These are phyloP conservation scores for Cetoscarus ocellatus DNA, from an alignment of 2,797 vertebrate species.

Conservation along the genomic window DNA sequence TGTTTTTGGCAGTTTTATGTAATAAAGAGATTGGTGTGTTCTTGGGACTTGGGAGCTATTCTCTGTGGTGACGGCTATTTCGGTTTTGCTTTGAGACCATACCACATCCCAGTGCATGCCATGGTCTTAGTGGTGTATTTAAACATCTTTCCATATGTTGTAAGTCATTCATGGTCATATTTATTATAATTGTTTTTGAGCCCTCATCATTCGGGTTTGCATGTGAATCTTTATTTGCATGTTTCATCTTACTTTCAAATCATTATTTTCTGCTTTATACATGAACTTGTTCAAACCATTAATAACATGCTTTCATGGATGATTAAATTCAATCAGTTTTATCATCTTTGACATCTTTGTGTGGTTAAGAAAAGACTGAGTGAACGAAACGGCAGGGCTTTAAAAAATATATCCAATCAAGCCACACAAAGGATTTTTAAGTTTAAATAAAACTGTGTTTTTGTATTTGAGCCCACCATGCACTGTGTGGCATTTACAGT, in stretches of 20 bases:
- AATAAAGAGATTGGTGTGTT: constrained; percentile 3
- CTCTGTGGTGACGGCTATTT: constrained; percentile 23
- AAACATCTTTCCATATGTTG: constrained; percentile 24
- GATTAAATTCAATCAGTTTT: constrained; percentile 1
- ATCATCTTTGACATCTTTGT: background rate
- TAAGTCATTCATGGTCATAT: constrained; percentile 16
- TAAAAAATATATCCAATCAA: too few species aligned
- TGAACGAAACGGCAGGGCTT: too few species aligned
- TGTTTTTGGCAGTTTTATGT: constrained; percentile 23
- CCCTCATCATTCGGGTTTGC: constrained; percentile 3
- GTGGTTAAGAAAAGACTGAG: background rate
- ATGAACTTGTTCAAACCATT: background rate
- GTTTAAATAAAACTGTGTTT: too few species aligned
- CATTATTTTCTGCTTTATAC: background rate
- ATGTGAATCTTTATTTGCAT: background rate
- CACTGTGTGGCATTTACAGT: too few species aligned
- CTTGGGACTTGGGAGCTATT: constrained; percentile 2
- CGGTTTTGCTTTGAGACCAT: constrained; percentile 34
- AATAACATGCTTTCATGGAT: background rate
- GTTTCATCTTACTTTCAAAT: background rate
- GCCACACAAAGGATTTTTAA: too few species aligned
- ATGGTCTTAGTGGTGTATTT: constrained; percentile 6
- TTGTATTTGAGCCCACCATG: too few species aligned
- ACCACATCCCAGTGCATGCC: constrained; percentile 21
- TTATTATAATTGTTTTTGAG: background rate